These are phyloP conservation scores for Drosophila littoralis DNA, from an alignment of 1,140 invertebrate species.

Conservation along the genomic window DNA sequence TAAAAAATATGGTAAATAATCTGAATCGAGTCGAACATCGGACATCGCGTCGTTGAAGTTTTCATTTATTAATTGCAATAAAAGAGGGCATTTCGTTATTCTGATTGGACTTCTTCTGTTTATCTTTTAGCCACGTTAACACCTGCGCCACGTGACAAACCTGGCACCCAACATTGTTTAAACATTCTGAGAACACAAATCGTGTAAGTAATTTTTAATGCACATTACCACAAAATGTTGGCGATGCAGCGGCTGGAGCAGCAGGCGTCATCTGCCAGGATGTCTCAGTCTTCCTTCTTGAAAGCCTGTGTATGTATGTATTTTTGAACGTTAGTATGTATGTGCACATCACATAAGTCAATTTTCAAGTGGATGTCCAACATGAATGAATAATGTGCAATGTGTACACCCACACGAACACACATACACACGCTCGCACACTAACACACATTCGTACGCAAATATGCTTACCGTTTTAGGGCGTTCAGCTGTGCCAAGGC, in stretches of 20 bases:
- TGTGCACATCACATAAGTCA: conserved; percentile 57
- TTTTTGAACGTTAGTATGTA: conserved; percentile 7
- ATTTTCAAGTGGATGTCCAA: conserved; percentile 69
- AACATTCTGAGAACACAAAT: conserved; percentile 35
- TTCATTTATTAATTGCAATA: no score
- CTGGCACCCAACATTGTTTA: conserved; percentile 25
- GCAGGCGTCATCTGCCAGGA: conserved; percentile 29
- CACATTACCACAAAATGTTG: conserved; percentile 50
- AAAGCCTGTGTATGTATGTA: background rate
- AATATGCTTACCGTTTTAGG: conserved; percentile 54
- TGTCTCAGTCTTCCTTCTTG: conserved; percentile 19
- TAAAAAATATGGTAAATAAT: background rate
- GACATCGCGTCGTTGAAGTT: no score
- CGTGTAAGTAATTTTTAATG: conserved; percentile 55
- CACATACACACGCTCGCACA: conserved; percentile 1
- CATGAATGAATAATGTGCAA: conserved; percentile 66
- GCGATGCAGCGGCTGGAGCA: conserved; percentile 33
- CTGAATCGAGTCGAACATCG: no score
- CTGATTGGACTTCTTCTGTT: background rate
- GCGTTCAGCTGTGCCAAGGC: conserved; percentile 42
- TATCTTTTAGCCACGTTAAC: conserved; percentile 14
- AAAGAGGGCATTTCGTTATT: no score
- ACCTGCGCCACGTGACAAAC: conserved; percentile 30
- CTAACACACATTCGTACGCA: conserved; percentile 19
- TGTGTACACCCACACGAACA: conserved; percentile 20